Base-by-base conservation (phyloP, 2,113 vertebrate species). In the Marmota monax region DNA sequence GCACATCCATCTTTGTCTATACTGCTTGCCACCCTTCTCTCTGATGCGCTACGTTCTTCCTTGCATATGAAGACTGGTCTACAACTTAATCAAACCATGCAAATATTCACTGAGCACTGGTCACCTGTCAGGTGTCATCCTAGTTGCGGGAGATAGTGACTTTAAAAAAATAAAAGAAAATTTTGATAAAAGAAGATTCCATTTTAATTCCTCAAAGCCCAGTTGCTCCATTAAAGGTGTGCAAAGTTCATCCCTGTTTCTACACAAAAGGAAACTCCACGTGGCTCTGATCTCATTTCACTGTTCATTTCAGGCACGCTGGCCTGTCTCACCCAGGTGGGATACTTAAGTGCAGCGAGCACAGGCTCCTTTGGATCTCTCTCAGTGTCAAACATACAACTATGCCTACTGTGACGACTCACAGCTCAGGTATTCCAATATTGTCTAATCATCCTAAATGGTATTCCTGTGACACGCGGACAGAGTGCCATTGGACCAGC, bases 321-420 rank as follows among this genome's bases (percentile, higher is more conserved):
- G 8, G 73, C 72, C 48, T 80, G 3, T 67, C 73, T 79, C 8
- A 20, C 27, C 32, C 45, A 34, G 20, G 9, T 56, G 12, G 14
- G 65, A 77, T 84, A 65, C 80, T 73, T 25, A 45, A 32, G 23
- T 1, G 22, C 37, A 84, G 5, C 1, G 14, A 61, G 32, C 10
- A 0, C 3, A 23, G 18, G 4, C 3, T 76, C 70, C 34, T 78
- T 61, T 27, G 39, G 70, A 53, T 65, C 87, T 72, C 37, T 37
- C 73, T 76, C 45, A 3, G 20, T 42, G 32, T 85, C 37, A 76
- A 18, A 76, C 11, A 20, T 5, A 10, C 8, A 70, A 56, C 42
- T 27, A 37, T 34, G 25, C 7, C 51, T 1, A 61, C 10, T 1
- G 0, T 7, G 20, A n/a, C 20, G 23, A 0, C 51, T 91, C 65